Evolutionary conservation across 2,888 invertebrate species (phyloP).

Genomic region (Apotomis turbidana): DNA sequence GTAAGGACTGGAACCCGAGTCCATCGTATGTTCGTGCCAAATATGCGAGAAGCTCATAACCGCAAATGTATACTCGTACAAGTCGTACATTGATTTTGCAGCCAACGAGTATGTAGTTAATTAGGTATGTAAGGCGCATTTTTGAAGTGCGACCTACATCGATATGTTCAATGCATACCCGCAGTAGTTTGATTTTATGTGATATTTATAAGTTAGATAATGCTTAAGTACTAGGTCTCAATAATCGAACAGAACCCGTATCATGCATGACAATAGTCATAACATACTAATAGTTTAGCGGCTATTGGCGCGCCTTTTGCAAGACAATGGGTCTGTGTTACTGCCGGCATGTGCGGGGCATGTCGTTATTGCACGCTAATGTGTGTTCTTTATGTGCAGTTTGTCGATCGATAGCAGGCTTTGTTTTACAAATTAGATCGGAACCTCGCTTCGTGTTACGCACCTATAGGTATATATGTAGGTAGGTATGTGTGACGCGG

Average conservation of each 20-base stretch:
- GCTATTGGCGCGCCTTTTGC: slow-evolving; percentile 4
- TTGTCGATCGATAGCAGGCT: neutral
- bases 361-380: slow-evolving; percentile 2
- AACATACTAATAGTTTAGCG: slow-evolving; percentile 6
- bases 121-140: too few relatives aligned
- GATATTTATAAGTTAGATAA: neutral
- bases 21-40: too few relatives aligned
- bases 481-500: too few relatives aligned
- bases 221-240: slow-evolving; percentile 1
- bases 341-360: neutral
- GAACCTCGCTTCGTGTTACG: neutral
- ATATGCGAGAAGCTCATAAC: too few relatives aligned
- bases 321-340: slow-evolving; percentile 26
- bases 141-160: neutral
- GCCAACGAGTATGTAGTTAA: too few relatives aligned
- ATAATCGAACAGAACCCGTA: slow-evolving; percentile 4
- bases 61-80: too few relatives aligned
- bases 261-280: slow-evolving; percentile 13
- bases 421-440: neutral
- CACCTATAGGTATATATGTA: too few relatives aligned
- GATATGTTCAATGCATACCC: neutral
- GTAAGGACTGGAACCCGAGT: slow-evolving; percentile 51
- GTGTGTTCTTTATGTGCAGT: neutral
- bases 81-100: too few relatives aligned
- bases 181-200: neutral